Conservation (phyloP, 2,888 invertebrate genomes). For the Choreutis nemorana region DNA sequence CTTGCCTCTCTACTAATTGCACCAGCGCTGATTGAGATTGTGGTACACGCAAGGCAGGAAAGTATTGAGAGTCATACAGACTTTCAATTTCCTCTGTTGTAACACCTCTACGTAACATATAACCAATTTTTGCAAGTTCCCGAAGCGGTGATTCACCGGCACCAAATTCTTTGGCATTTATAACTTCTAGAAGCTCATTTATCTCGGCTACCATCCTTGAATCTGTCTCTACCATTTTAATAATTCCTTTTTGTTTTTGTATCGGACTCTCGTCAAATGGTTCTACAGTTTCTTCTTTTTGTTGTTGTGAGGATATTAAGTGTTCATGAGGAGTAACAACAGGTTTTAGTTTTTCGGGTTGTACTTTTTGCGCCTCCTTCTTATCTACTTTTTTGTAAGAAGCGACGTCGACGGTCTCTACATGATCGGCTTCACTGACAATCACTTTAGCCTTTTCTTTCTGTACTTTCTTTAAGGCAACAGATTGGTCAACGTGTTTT, state of each 20-base stretch:
- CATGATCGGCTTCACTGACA: conserved; percentile 65
- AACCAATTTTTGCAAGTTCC: conserved; percentile 84
- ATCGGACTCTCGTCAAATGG: conserved; percentile 63
- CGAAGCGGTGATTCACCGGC: conserved; percentile 80
- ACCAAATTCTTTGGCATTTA: conserved; percentile 81
- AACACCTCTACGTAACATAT: conserved; percentile 78
- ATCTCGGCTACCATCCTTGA: conserved; percentile 74
- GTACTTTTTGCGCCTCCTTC: conserved; percentile 39
- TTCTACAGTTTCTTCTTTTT: conserved; percentile 61
- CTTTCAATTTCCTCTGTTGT: conserved; percentile 79
- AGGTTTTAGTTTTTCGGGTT: conserved; percentile 51
- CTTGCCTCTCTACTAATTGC: conserved; percentile 83
- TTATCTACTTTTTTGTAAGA: conserved; percentile 70
- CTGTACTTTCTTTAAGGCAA: conserved; percentile 49
- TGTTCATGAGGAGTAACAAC: conserved; percentile 66
- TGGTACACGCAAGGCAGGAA: conserved; percentile 80
- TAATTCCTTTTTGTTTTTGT: conserved; percentile 62
- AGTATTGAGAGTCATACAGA: conserved; percentile 79
- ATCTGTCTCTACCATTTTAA: conserved; percentile 62
- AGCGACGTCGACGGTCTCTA: conserved; percentile 69
- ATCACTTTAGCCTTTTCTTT: conserved; percentile 58
- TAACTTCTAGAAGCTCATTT: conserved; percentile 75
- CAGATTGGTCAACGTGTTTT: conserved; percentile 65
- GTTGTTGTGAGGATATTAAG: conserved; percentile 64
- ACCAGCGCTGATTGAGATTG: conserved; percentile 87